Conservation (phyloP, 1,140 invertebrate species). For the Trialeurodes vaporariorum region DNA sequence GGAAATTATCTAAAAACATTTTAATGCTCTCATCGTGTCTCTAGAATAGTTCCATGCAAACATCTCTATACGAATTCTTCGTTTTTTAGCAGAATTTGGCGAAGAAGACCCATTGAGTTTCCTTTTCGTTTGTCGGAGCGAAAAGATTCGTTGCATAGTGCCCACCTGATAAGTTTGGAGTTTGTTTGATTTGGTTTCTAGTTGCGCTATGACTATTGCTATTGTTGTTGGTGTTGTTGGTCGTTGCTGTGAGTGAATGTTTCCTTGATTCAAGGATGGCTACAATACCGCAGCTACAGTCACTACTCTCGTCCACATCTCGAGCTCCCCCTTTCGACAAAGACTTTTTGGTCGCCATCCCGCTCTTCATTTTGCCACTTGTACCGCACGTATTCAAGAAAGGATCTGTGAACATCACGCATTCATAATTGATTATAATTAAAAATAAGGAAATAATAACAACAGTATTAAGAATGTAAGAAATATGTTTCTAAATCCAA, state of each 20-base stretch:
- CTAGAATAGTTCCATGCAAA: no score
- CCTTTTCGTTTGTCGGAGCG: no score
- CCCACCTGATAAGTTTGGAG: not conserved
- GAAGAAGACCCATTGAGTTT: no score
- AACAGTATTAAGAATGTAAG: no score
- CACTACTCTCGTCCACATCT: conserved; percentile 16
- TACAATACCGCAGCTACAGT: conserved; percentile 43
- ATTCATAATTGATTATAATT: not conserved
- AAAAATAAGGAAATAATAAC: no score
- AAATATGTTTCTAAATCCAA: no score
- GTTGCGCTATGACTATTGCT: not conserved
- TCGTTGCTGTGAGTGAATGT: conserved; percentile 12
- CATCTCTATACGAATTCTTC: no score
- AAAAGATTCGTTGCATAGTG: no score
- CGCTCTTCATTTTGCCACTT: conserved; percentile 15
- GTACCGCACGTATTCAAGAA: conserved; percentile 26
- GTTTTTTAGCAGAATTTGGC: no score
- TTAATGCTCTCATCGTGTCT: no score
- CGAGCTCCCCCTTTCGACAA: conserved; percentile 26
- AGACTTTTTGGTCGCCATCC: not conserved
- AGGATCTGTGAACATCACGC: conserved; percentile 20
- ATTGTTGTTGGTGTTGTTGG: no score
- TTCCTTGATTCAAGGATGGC: conserved; percentile 37
- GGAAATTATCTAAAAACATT: no score
- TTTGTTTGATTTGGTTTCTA: not conserved